phyloP scores from a whole-genome alignment of 2,888 invertebrate species.

The Gymnocheta viridis region DNA sequence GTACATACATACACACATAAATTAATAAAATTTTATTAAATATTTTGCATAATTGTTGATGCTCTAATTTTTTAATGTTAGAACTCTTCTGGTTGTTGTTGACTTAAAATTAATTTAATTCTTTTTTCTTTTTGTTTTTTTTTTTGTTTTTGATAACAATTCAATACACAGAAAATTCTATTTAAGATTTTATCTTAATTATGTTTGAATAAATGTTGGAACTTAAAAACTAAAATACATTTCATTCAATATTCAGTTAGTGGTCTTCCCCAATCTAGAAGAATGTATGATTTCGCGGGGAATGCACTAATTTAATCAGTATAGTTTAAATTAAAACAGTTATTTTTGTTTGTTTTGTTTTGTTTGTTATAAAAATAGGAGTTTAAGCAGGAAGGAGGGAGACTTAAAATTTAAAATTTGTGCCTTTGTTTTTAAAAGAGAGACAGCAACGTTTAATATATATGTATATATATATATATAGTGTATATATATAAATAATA shows the following conservation, averaged over 20 bases:
- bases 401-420: conserved; percentile 58
- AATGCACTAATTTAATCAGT: background rate
- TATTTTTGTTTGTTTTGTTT: background rate
- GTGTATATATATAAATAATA: background rate
- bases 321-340: conserved; percentile 34
- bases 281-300: background rate
- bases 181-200: conserved; percentile 63
- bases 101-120: conserved; percentile 55
- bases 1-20: conserved; percentile 54
- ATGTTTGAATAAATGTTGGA: conserved; percentile 47
- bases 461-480: too few species aligned
- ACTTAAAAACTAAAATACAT: conserved; percentile 63
- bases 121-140: too few species aligned
- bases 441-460: conserved; percentile 18
- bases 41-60: conserved; percentile 27
- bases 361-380: conserved; percentile 23
- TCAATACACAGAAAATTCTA: conserved; percentile 57
- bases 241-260: conserved; percentile 41
- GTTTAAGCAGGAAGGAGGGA: conserved; percentile 47
- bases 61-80: conserved; percentile 36
- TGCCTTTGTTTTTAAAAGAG: conserved; percentile 52
- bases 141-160: conserved; percentile 64
- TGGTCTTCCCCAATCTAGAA: background rate
- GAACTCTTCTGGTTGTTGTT: conserved; percentile 37
- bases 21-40: conserved; percentile 14